Evolutionary conservation across 92 coral and sea anemone species (phyloP), one percentile per base, ranked within the genome.

Genomic region (Parazoanthus darwini): DNA sequence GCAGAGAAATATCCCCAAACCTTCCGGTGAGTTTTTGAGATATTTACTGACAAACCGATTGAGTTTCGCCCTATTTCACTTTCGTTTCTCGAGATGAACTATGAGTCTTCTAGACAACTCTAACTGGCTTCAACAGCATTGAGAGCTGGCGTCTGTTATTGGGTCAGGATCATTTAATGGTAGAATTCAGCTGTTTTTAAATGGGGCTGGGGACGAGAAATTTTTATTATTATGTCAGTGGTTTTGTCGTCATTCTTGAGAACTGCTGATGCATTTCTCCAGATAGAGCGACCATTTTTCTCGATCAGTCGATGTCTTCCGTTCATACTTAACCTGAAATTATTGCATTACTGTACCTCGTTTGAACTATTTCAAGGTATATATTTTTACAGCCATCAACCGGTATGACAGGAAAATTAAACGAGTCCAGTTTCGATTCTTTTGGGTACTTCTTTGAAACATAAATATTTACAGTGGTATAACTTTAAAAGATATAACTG

Each of bases 1-100:
- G 93, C 56, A 77, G 93, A 88, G 93, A 92, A 91, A 95, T 96
- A 89, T 92, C 98, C 13, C 99, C 97, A 56, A 92, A 94, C 25
- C 91, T 94, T 84, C 96, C 94, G 93, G 99, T 96, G 89, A 89
- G 98, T 89, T 20, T 20, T 58, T 43, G 16, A 4, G 44, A 46
- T 26, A n/a, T 29, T n/a, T 37, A 16, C 42, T 29, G 1, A 48
- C 35, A 26, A 39, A 15, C 14, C 63, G 20, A 75, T 54, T 56
- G 36, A 5, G 22, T 72, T 20, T 8, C 36, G 2, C 50, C 58
- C 46, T 3, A 22, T 51, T 84, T 65, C 76, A 44, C 33, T 48
- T 48, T 78, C 54, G 51, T 25, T 33, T 46, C 20, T 65, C 51
- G 71, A n/a, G 18, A 37, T 3, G 26, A 35, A 59, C 5, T 20